phyloP scores from a whole-genome alignment of 1,140 invertebrate genomes.

The Drosophila simulans region DNA sequence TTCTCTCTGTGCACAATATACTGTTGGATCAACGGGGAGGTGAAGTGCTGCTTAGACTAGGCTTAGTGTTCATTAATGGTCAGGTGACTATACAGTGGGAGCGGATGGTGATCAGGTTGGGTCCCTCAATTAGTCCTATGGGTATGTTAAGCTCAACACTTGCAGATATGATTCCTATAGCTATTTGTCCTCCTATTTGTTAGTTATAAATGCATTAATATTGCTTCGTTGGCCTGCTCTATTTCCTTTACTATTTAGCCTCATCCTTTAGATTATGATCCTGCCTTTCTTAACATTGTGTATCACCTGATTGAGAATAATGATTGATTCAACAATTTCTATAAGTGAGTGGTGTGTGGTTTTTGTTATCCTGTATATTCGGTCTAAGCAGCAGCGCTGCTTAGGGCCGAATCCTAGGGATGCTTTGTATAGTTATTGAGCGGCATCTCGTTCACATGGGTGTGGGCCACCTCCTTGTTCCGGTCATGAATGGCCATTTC shows the following conservation, averaged over 20 bases:
- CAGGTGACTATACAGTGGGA: conserved; percentile 39
- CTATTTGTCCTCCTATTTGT: conserved; percentile 23
- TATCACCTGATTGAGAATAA: conserved; percentile 68
- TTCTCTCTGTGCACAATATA: conserved; percentile 9
- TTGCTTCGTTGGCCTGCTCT: conserved; percentile 41
- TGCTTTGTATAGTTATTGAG: conserved; percentile 83
- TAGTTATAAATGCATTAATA: conserved; percentile 23
- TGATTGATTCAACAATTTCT: conserved; percentile 35
- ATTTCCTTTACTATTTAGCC: conserved; percentile 26
- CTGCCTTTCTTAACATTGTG: conserved; percentile 50
- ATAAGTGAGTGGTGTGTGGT: conserved; percentile 2
- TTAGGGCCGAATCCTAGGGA: conserved; percentile 79
- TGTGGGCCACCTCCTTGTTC: conserved; percentile 75
- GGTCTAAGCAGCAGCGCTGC: conserved; percentile 71
- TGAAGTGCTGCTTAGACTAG: conserved; percentile 32
- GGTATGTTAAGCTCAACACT: conserved; percentile 43
- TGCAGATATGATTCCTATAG: conserved; percentile 26
- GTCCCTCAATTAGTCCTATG: conserved; percentile 37
- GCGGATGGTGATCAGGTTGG: conserved; percentile 31
- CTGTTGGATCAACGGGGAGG: not conserved
- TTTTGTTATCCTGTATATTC: conserved; percentile 9
- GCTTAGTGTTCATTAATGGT: conserved; percentile 37
- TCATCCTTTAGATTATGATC: conserved; percentile 36
- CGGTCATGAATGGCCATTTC: conserved; percentile 78
- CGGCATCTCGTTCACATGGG: conserved; percentile 75